A percentile compares a stretch with the other conserved stretches of the same genome.
phyloP scores from a whole-genome alignment of 2,113 vertebrate genomes.

The Cryptomyrus ogoouensis region DNA sequence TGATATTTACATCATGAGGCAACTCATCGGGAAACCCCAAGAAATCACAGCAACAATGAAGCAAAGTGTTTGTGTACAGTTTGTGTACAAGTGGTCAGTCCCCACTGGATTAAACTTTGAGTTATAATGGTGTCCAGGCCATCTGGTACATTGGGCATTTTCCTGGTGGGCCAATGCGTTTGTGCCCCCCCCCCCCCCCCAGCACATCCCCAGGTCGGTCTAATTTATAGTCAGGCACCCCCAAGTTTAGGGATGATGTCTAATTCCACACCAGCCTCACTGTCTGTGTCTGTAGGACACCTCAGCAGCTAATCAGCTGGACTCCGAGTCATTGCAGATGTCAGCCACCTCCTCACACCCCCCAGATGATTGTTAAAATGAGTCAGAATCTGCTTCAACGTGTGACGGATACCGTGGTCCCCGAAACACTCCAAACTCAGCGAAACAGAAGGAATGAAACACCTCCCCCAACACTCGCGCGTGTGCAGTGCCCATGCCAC shows the following conservation, averaged over 20 bases:
- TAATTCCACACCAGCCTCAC: background rate
- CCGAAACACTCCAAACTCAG: background rate
- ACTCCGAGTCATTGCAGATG: background rate
- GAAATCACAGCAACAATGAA: background rate
- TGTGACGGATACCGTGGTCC: background rate
- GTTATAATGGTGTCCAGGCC: background rate
- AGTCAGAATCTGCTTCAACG: background rate
- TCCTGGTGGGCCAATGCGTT: background rate
- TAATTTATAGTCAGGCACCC: background rate
- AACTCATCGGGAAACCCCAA: background rate
- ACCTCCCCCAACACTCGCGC: background rate
- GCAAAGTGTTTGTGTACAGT: background rate
- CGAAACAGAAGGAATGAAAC: background rate
- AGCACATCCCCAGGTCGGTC: background rate
- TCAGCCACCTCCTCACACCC: background rate
- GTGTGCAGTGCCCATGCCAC: background rate
- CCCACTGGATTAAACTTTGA: background rate
- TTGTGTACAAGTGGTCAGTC: background rate
- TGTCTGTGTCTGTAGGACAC: background rate
- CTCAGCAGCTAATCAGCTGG: background rate
- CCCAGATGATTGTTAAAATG: background rate
- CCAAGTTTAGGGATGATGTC: background rate
- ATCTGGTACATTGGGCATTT: background rate
- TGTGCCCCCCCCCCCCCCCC: background rate
- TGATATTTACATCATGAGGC: background rate